Conservation (phyloP, 2,888 invertebrate genomes). For the Scaeva pyrastri region DNA sequence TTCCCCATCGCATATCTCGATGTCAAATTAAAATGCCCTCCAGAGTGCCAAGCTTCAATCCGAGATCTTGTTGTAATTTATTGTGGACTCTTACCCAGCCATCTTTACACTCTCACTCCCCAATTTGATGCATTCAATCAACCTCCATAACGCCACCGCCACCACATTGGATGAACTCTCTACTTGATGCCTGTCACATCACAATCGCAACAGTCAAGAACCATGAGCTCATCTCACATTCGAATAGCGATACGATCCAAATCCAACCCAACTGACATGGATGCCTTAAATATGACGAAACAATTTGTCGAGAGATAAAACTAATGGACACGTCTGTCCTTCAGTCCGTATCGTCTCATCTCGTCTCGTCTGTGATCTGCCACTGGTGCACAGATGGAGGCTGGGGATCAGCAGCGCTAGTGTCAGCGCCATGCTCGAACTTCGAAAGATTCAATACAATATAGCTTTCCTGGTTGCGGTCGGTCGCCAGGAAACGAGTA, state of each 20-base stretch:
- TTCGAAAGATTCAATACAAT: not conserved
- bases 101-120: not conserved
- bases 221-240: conserved; percentile 58
- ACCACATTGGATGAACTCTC: conserved; percentile 52
- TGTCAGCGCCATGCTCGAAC: conserved; percentile 28
- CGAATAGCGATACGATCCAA: not conserved
- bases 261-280: conserved; percentile 43
- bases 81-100: conserved; percentile 1
- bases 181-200: conserved; percentile 71
- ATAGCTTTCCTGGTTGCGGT: not conserved
- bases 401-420: conserved; percentile 25
- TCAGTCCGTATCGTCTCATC: too few species aligned
- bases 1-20: not conserved
- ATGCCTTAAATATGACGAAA: conserved; percentile 73
- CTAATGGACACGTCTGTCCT: conserved; percentile 70
- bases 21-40: not conserved
- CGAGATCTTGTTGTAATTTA: conserved; percentile 22
- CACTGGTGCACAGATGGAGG: conserved; percentile 52
- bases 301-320: conserved; percentile 75
- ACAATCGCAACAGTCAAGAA: conserved; percentile 57
- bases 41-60: conserved; percentile 56
- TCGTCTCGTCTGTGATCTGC: conserved; percentile 50
- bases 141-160: conserved; percentile 59
- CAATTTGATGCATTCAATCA: conserved; percentile 61
- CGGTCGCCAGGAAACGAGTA: too few species aligned